A percentile compares a stretch with the other conserved stretches of the same genome.
Conservation (phyloP, 1,140 invertebrate species). For the Drosophila trapezifrons region DNA sequence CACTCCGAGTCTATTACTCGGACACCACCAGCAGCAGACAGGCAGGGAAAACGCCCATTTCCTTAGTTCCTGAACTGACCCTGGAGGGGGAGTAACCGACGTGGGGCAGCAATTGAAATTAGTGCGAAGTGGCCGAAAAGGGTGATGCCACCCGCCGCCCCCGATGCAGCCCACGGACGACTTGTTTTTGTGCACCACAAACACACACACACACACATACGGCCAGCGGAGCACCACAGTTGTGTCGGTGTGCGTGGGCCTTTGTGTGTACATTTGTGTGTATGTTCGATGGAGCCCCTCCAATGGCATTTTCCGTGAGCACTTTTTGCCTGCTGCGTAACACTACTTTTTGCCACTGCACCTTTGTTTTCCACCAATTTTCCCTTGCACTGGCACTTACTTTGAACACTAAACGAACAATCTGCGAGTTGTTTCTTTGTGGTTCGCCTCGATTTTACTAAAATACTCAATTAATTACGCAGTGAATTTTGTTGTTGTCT, state of each 20-base stretch:
- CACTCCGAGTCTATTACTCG: not conserved
- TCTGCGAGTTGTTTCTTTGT: constrained; percentile 27
- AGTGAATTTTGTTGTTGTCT: constrained; percentile 73
- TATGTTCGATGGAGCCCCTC: constrained; percentile 60
- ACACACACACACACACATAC: constrained; percentile 12
- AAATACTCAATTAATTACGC: constrained; percentile 70
- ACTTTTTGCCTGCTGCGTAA: constrained; percentile 67
- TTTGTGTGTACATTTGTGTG: constrained; percentile 54
- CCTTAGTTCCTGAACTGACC: constrained; percentile 6
- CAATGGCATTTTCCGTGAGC: constrained; percentile 67
- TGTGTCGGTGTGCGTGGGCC: constrained; percentile 34
- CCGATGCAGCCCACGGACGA: constrained; percentile 39
- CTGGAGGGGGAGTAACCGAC: constrained; percentile 25
- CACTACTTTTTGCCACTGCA: constrained; percentile 26
- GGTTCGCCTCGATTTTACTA: constrained; percentile 42
- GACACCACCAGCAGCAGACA: constrained; percentile 4
- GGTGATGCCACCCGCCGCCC: constrained; percentile 20
- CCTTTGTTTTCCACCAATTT: constrained; percentile 1
- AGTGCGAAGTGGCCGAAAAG: constrained; percentile 30
- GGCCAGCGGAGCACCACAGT: constrained; percentile 16
- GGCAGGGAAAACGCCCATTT: constrained; percentile 74
- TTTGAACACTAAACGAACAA: constrained; percentile 31
- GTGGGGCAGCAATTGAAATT: constrained; percentile 31
- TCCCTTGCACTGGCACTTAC: constrained; percentile 50
- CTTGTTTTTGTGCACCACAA: constrained; percentile 73